Percentiles rank a stretch among this genome's conserved stretches.
Evolutionary conservation across 37 sponge, comb jelly and placozoan species (phyloP).

Genomic region (Mnemiopsis leidyi): DNA sequence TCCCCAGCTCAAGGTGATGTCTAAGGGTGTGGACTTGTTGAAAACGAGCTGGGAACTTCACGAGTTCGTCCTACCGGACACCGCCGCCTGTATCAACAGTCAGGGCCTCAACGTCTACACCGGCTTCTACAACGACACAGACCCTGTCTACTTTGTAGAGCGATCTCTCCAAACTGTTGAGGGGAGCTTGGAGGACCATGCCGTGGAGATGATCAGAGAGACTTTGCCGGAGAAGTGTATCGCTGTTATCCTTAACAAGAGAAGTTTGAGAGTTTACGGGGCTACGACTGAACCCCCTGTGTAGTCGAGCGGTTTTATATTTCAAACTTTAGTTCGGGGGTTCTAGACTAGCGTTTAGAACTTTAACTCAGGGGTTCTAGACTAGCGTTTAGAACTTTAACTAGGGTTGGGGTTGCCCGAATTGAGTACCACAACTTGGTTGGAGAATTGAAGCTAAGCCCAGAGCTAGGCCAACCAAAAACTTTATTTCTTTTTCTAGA

Average conservation of each 20-base stretch:
- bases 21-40: background rate
- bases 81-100: background rate
- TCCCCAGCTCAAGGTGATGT: background rate
- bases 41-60: background rate
- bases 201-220: background rate
- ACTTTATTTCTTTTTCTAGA: too few relatives aligned
- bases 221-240: constrained; percentile 9
- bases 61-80: constrained; percentile 51
- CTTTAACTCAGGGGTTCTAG: too few relatives aligned
- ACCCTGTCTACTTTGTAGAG: background rate
- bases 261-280: background rate
- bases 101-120: background rate
- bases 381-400: too few relatives aligned
- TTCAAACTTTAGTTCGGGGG: background rate
- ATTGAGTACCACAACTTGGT: too few relatives aligned
- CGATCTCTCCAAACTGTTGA: background rate
- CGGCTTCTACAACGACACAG: background rate
- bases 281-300: background rate
- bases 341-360: too few relatives aligned
- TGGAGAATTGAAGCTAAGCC: too few relatives aligned
- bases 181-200: background rate
- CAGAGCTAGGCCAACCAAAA: too few relatives aligned
- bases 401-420: too few relatives aligned
- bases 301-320: background rate
- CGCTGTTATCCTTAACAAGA: constrained; percentile 7